Percentiles rank a stretch among this genome's conserved stretches.
phyloP scores from a whole-genome alignment of 2,888 invertebrate genomes.

The Apamea epomidion region DNA sequence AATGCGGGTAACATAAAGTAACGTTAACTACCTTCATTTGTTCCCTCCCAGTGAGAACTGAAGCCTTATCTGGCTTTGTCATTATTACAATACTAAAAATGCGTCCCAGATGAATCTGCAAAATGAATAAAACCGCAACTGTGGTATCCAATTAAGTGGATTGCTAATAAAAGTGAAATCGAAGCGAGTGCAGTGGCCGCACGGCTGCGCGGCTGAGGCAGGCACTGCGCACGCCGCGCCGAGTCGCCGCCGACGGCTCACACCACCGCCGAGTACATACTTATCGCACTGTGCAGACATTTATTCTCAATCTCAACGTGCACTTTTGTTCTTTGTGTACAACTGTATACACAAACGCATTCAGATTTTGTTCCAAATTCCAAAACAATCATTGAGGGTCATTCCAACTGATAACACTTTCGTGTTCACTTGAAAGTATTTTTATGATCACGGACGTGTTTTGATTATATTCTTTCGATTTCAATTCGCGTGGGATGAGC shows the following conservation, averaged over 20 bases:
- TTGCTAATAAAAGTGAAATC: slow-evolving; percentile 91
- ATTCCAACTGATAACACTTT: slow-evolving; percentile 55
- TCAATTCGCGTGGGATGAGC: slow-evolving; percentile 63
- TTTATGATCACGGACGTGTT: slow-evolving; percentile 54
- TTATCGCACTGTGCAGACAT: slow-evolving; percentile 50
- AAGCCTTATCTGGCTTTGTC: slow-evolving; percentile 60
- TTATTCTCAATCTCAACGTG: slow-evolving; percentile 49
- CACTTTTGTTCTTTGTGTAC: slow-evolving; percentile 48
- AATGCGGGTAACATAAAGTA: slow-evolving; percentile 29
- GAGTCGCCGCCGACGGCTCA: slow-evolving; percentile 51
- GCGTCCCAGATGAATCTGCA: slow-evolving; percentile 86
- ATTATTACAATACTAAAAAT: slow-evolving; percentile 73
- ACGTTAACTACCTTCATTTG: slow-evolving; percentile 34
- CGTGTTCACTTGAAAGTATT: slow-evolving; percentile 61
- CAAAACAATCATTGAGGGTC: slow-evolving; percentile 36
- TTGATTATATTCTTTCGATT: slow-evolving; percentile 60
- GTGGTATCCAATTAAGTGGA: slow-evolving; percentile 90
- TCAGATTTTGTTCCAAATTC: slow-evolving; percentile 39
- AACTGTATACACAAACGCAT: slow-evolving; percentile 25
- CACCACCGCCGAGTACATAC: slow-evolving; percentile 48
- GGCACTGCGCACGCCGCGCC: slow-evolving; percentile 52
- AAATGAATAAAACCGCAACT: slow-evolving; percentile 88
- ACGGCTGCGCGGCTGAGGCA: slow-evolving; percentile 62
- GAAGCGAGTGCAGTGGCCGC: slow-evolving; percentile 90
- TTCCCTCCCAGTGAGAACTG: slow-evolving; percentile 44